phyloP scores from a whole-genome alignment of 2,797 vertebrate genomes.

The Lepus oiostolus region DNA sequence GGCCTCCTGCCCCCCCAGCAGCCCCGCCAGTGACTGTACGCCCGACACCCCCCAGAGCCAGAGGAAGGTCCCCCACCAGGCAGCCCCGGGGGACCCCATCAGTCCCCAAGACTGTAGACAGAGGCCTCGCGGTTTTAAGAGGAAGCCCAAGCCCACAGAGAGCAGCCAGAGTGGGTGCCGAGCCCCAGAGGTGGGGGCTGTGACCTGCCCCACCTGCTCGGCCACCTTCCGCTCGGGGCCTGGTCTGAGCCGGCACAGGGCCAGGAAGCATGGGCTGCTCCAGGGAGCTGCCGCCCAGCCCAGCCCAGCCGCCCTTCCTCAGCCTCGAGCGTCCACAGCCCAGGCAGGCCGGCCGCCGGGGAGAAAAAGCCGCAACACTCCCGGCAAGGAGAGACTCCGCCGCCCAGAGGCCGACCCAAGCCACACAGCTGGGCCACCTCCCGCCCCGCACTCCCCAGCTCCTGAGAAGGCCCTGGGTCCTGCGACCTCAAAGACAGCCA shows the following conservation, averaged over 20 bases:
- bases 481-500: slow-evolving; percentile 54
- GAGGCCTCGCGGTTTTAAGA: not conserved
- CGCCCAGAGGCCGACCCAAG: fast-evolving
- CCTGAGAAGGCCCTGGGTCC: slow-evolving; percentile 43
- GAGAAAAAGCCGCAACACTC: slow-evolving; percentile 59
- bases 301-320: not conserved
- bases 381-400: not conserved
- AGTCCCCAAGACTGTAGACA: slow-evolving; percentile 61
- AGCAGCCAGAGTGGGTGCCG: slow-evolving; percentile 84
- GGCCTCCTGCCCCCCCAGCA: not conserved
- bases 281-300: slow-evolving; percentile 76
- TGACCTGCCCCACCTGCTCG: slow-evolving; percentile 94
- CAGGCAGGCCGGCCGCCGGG: slow-evolving; percentile 32
- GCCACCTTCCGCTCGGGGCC: slow-evolving; percentile 95
- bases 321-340: slow-evolving; percentile 26
- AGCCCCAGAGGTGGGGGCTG: not conserved
- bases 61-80: not conserved
- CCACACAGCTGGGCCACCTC: fast-evolving
- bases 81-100: slow-evolving; percentile 13
- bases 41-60: not conserved
- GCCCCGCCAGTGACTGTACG: slow-evolving; percentile 29
- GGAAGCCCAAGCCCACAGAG: slow-evolving; percentile 74
- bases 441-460: not conserved
- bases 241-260: slow-evolving; percentile 96
- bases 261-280: slow-evolving; percentile 94